Conservation (phyloP, 2,797 vertebrate species). For the Craterocephalus amniculus region DNA sequence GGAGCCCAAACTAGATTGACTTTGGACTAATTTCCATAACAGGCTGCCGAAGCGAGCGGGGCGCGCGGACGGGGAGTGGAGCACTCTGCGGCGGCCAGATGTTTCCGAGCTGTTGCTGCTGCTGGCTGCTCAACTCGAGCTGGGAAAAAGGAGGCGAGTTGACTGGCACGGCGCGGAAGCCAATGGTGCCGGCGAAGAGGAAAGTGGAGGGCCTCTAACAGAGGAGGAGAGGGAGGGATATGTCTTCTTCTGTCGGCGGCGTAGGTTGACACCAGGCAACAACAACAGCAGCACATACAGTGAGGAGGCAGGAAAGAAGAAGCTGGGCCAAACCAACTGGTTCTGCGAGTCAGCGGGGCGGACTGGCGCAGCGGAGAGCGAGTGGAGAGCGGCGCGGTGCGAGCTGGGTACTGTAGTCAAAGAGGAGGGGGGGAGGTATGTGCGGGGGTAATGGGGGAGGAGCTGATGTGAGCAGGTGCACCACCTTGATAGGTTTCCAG, state of each 20-base stretch:
- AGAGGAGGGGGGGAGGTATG: not conserved
- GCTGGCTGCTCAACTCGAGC: slow-evolving; percentile 88
- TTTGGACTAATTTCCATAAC: slow-evolving; percentile 87
- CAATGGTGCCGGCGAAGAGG: slow-evolving; percentile 81
- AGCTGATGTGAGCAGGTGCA: slow-evolving; percentile 74
- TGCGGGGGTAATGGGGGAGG: slow-evolving; percentile 16
- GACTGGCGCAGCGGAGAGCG: slow-evolving; percentile 82
- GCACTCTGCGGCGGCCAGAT: slow-evolving; percentile 94
- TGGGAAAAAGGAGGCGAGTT: slow-evolving; percentile 78
- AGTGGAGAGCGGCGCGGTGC: slow-evolving; percentile 76
- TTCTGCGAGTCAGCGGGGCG: slow-evolving; percentile 79
- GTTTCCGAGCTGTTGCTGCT: slow-evolving; percentile 92
- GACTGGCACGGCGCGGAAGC: slow-evolving; percentile 83
- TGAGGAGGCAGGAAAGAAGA: slow-evolving; percentile 75
- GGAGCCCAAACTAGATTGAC: slow-evolving; percentile 76
- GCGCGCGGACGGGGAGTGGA: slow-evolving; percentile 82
- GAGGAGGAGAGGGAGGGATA: slow-evolving; percentile 80
- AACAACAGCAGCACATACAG: slow-evolving; percentile 69
- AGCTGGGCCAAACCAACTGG: slow-evolving; percentile 83
- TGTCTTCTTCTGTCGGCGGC: slow-evolving; percentile 77
- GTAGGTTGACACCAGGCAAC: slow-evolving; percentile 87
- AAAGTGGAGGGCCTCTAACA: slow-evolving; percentile 77
- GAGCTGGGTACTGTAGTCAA: slow-evolving; percentile 85
- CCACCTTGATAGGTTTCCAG: slow-evolving; percentile 62
- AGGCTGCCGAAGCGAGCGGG: slow-evolving; percentile 80